Evolutionary conservation across 2,888 invertebrate genomes (phyloP), one percentile per base, ranked within the genome.

Genomic region (Torymus auratus): DNA sequence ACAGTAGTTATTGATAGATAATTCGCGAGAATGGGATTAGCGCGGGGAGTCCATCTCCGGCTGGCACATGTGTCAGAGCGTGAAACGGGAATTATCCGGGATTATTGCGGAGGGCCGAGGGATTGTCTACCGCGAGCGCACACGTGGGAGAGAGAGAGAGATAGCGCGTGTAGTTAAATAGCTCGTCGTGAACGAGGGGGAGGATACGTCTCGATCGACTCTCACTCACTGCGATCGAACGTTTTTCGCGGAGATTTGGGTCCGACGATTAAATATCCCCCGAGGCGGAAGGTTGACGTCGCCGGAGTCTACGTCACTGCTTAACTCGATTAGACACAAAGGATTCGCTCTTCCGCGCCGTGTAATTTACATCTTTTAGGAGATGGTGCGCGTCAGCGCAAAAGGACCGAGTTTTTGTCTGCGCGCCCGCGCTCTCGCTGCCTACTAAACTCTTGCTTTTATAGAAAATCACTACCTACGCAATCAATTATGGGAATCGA

Each of bases 321-420:
- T 72, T 82, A 82, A 82, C 61, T 82, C 72, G 78, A 78, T 82
- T 76, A 78, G 74, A 41, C 61, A 75, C 78, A 76, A 76, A 79
- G 55, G 70, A 70, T 72, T 64, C 50, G n/a, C 67, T 67, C 50
- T 15, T 52, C 41, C 64, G 41, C 69, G 41, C 62, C 41, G 41
- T 78, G 62, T 79, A 78, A 82, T 82, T 82, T 82, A 72, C 78
- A 78, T 78, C 72, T 65, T 71, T 75, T 68, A 71, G 41, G 28
- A 69, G 14, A 15, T n/a, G 23, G 17, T 12, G 15, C 55, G 10
- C 41, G 41, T 41, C 41, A 41, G 41, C 41, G 65, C 67, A 65
- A 56, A 70, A 62, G 41, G 53, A 61, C 20, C 15, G 52, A 55
- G 28, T 60, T 50, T 15, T 14, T 60, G 10, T 50, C n/a, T 56